These are phyloP conservation scores for Apostichopus leukothele DNA, from an alignment of 53 echinoderm and acorn worm genomes.

Conservation along the genomic window DNA sequence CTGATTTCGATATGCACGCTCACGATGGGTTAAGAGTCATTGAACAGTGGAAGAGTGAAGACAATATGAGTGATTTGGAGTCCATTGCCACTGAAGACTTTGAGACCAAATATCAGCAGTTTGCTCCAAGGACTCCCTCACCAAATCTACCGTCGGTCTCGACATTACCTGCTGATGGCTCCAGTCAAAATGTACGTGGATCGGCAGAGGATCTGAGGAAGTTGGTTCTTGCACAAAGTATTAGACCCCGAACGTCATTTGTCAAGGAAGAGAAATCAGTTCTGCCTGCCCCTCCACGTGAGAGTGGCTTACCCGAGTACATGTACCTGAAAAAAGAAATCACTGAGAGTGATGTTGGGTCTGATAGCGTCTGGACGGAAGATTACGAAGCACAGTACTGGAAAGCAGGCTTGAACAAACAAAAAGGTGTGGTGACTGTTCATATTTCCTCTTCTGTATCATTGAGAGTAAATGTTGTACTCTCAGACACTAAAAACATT, in stretches of 20 bases:
- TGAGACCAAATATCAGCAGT: slow-evolving; percentile 68
- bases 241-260: slow-evolving; percentile 10
- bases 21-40: no score
- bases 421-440: slow-evolving; percentile 13
- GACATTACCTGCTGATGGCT: background rate
- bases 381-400: slow-evolving; percentile 79
- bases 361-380: slow-evolving; percentile 86
- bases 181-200: background rate
- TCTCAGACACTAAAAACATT: no score
- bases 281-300: slow-evolving; percentile 48
- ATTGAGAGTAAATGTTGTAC: no score
- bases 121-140: slow-evolving; percentile 19
- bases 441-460: no score
- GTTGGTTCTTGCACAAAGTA: background rate
- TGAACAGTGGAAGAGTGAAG: background rate
- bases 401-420: slow-evolving; percentile 31
- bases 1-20: no score
- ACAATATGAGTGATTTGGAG: slow-evolving; percentile 61
- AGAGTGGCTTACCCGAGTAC: slow-evolving; percentile 80
- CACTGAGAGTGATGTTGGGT: slow-evolving; percentile 77
- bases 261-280: slow-evolving; percentile 15
- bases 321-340: slow-evolving; percentile 84
- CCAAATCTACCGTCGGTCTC: no score
- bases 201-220: slow-evolving; percentile 1
- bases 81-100: slow-evolving; percentile 93